Evolutionary conservation across 2,797 vertebrate genomes (phyloP), one percentile per base, ranked within the genome.

Genomic region (Petrocephalus schoutedeni): DNA sequence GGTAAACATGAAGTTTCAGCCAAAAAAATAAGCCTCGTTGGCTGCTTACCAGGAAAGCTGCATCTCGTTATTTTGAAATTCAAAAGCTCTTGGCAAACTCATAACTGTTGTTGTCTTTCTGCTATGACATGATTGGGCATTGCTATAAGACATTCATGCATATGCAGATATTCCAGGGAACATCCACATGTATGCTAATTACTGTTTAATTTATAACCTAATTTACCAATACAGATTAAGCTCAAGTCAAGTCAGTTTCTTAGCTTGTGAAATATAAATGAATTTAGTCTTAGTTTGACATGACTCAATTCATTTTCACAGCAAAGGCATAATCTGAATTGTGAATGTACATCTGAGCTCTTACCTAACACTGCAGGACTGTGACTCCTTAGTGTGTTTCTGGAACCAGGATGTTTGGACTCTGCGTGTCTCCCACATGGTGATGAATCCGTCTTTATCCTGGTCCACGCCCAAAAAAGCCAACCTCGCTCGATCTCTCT

Each of bases 301-400:
- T 32, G 28, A 36, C 28, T 71, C 12, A 32, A 71, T 36, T 59
- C 3, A 45, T 14, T 53, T 51, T 53, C 16, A 84, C 80, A 23
- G 80, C 49, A 23, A 41, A 36, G 58, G 59, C 49, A 64, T 9
- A 84, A 23, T 2, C 19, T 14, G 53, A 59, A 16, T 85, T 12
- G 4, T 41, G 0, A 6, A 1, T 45, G 21, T 28, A 10, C 3
- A 23, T 5, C 2, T 1, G 10, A 32, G 14, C 53, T 53, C 93
- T 89, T 89, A 99, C 98, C 98, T 99, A 95, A 98, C 96, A 0
- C 94, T 98, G 94, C 97, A 98, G 88, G 97, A 98, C 21, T 96
- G 93, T 0, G 94, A 92, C 89, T 97, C 96, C 91, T 96, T 95
- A 67, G 92, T 96, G 89, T 92, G 95, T 92, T 98, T 98, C 89